Base-by-base conservation (phyloP, 2,888 invertebrate species). In the Drosophila merina region DNA sequence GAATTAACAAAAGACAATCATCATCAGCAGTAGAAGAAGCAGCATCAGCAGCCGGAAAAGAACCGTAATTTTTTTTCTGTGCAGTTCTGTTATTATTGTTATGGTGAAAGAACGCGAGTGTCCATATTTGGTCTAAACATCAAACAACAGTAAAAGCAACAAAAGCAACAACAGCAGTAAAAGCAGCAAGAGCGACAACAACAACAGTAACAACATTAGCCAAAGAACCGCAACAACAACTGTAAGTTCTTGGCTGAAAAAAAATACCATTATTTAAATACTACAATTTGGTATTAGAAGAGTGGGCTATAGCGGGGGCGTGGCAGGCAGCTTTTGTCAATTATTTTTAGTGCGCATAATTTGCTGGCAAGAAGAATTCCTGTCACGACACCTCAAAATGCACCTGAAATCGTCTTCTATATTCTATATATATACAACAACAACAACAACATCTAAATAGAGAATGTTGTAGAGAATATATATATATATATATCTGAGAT, bases 301-400 rank as follows among this genome's bases (percentile, higher is more conserved):
- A 20, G 20, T 20, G 20, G 20, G 20, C 20, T 2, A 6, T 2
- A 6, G 30, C 33, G 33, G 10, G 33, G 33, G 33, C 33, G 33
- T 6, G 7, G 30, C 30, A 7, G 14, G 55, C 70, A 52, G 36
- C 20, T 20, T 66, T 51, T 70, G 60, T 64, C 75, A 84, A 80
- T 86, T 88, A 84, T 84, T 86, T 88, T 86, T 88, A 77, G 88
- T 86, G 86, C 86, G 86, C 88, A 88, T 88, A 84, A 88, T 86
- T 88, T 62, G 71, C 63, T 70, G 83, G 56, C 44, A 54, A 56
- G 58, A 62, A 76, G 77, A 79, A 86, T 88, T 84, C 80, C 77
- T 84, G 88, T 77, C 87, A 85, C 73, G 82, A 83, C 86, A 84
- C 77, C 84, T 84, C 86, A 77, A 80, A 82, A 84, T 84, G 88